These are phyloP conservation scores for Drosophila nigricruria DNA, from an alignment of 2,888 invertebrate species.

Conservation along the genomic window DNA sequence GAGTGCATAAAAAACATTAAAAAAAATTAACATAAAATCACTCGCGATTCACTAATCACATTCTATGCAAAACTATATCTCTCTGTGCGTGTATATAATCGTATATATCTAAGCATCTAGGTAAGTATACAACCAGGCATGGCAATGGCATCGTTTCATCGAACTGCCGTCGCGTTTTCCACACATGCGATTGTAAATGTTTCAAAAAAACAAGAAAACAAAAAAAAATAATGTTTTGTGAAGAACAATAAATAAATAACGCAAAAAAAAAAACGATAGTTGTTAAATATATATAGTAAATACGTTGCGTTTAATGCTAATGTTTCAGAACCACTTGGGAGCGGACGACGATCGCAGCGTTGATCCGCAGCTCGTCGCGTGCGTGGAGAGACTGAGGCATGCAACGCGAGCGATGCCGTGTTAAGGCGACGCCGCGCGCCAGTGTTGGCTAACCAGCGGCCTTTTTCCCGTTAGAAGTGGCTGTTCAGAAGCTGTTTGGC, in stretches of 20 bases:
- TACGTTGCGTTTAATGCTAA: conserved; percentile 42
- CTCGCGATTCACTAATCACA: conserved; percentile 53
- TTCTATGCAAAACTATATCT: conserved; percentile 34
- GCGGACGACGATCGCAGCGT: conserved; percentile 54
- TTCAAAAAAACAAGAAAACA: conserved; percentile 23
- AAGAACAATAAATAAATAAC: conserved; percentile 19
- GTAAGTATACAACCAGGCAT: conserved; percentile 39
- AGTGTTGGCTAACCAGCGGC: conserved; percentile 31
- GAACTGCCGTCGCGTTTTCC: conserved; percentile 56
- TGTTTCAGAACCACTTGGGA: conserved; percentile 45
- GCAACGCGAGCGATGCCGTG: conserved; percentile 50
- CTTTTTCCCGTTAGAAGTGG: neutral
- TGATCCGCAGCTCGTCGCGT: conserved; percentile 68
- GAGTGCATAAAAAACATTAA: conserved; percentile 24
- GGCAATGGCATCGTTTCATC: conserved; percentile 61
- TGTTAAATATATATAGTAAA: conserved; percentile 16
- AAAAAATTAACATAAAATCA: conserved; percentile 33
- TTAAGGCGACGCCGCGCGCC: conserved; percentile 36
- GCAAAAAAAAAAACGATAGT: conserved; percentile 18
- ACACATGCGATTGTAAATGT: conserved; percentile 48
- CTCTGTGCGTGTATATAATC: conserved; percentile 14
- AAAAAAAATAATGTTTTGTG: neutral
- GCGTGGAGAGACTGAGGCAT: conserved; percentile 63
- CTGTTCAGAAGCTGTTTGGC: neutral
- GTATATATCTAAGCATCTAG: conserved; percentile 36